Evolutionary conservation across 1,140 invertebrate genomes (phyloP).

Genomic region (Eciton burchellii): DNA sequence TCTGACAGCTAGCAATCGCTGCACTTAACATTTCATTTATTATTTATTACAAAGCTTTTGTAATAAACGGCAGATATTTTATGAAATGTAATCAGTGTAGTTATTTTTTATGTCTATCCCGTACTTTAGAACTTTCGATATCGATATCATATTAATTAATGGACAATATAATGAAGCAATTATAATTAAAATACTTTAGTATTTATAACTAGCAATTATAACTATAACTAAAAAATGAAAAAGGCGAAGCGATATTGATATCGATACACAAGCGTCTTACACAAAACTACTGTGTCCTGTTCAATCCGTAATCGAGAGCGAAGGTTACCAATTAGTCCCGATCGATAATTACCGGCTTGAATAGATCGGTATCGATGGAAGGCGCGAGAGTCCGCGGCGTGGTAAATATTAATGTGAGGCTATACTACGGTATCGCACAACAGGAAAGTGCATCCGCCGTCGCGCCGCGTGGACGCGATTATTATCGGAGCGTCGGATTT

Average conservation of each 20-base stretch:
- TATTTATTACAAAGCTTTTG: too few species aligned
- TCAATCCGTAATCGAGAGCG: conserved; percentile 22
- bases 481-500: conserved; percentile 47
- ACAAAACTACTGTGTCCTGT: not conserved
- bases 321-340: conserved; percentile 52
- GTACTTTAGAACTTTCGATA: too few species aligned
- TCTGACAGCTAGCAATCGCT: not conserved
- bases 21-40: not conserved
- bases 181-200: too few species aligned
- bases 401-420: conserved; percentile 30
- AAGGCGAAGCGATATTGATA: not conserved
- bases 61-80: too few species aligned
- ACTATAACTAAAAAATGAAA: not conserved
- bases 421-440: conserved; percentile 30
- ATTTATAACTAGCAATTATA: not conserved
- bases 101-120: too few species aligned
- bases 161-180: too few species aligned
- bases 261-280: not conserved
- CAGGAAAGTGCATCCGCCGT: conserved; percentile 6
- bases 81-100: too few species aligned
- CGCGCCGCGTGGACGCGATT: conserved; percentile 8
- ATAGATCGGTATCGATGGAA: conserved; percentile 30
- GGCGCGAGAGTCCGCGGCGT: not conserved
- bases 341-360: conserved; percentile 29
- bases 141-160: too few species aligned